A percentile compares a stretch with the other conserved stretches of the same genome.
These are phyloP conservation scores for Toxotes lorentzi DNA, from an alignment of 2,797 vertebrate genomes.

Conservation along the genomic window DNA sequence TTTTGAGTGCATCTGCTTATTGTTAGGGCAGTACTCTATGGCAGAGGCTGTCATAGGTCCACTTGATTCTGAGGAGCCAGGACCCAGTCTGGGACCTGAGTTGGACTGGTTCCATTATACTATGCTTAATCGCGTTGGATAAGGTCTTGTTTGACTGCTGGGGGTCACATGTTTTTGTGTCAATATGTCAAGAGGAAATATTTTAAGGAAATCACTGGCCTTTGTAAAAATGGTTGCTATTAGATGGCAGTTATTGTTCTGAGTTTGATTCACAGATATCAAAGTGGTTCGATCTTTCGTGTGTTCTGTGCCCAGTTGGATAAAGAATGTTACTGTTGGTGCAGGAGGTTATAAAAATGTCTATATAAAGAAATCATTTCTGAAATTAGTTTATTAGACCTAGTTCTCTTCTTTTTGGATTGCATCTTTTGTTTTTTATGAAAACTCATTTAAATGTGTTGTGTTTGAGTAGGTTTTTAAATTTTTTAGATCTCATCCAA, in stretches of 20 bases:
- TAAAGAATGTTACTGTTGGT: conserved; percentile 6
- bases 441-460: neutral
- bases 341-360: neutral
- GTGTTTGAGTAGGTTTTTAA: neutral
- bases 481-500: neutral
- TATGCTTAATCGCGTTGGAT: conserved; percentile 1
- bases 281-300: neutral
- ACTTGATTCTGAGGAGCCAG: conserved; percentile 3
- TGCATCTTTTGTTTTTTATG: neutral
- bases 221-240: no score
- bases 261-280: no score
- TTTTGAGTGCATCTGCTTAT: neutral
- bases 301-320: neutral
- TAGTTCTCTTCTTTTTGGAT: neutral
- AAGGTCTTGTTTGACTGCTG: conserved; percentile 1
- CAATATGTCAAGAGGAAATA: neutral
- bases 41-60: neutral
- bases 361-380: neutral
- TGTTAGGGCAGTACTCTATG: neutral
- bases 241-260: no score
- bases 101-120: neutral
- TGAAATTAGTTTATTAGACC: neutral
- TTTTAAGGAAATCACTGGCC: no score
- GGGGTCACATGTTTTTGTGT: conserved; percentile 12
- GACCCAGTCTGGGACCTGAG: neutral